These are phyloP conservation scores for Candidula unifasciata DNA, from an alignment of 2,888 invertebrate species.

Conservation along the genomic window DNA sequence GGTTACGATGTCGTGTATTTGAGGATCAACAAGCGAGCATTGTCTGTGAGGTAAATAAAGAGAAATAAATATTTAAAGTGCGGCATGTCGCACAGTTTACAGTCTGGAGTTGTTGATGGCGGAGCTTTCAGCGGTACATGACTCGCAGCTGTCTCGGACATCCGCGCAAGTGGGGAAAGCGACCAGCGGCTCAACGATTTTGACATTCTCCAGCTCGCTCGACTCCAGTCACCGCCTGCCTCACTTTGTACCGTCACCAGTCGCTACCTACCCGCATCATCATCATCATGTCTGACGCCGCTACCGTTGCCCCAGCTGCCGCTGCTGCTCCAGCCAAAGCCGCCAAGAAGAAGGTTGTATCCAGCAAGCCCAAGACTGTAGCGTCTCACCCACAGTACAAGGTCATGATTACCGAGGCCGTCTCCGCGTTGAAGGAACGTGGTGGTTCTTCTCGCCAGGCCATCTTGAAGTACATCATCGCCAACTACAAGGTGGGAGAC, in stretches of 20 bases:
- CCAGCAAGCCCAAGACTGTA: not conserved
- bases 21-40: not conserved
- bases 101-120: not conserved
- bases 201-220: not conserved
- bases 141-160: not conserved
- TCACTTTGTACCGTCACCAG: too few species aligned
- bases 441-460: slow-evolving; percentile 29
- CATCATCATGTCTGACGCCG: slow-evolving; percentile 7
- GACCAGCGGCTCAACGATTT: not conserved
- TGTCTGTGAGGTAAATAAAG: not conserved
- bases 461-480: slow-evolving; percentile 25
- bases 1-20: not conserved
- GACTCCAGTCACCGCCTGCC: too few species aligned
- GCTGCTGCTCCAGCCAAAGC: slow-evolving; percentile 14
- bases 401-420: not conserved
- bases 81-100: not conserved
- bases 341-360: slow-evolving; percentile 2
- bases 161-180: not conserved
- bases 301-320: not conserved
- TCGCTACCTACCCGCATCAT: too few species aligned
- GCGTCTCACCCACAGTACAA: slow-evolving; percentile 15
- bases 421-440: slow-evolving; percentile 22
- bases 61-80: not conserved
- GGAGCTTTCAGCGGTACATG: not conserved
- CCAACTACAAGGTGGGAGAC: slow-evolving; percentile 72